phyloP scores from a whole-genome alignment of 2,797 vertebrate genomes.

The Champsocephalus esox region DNA sequence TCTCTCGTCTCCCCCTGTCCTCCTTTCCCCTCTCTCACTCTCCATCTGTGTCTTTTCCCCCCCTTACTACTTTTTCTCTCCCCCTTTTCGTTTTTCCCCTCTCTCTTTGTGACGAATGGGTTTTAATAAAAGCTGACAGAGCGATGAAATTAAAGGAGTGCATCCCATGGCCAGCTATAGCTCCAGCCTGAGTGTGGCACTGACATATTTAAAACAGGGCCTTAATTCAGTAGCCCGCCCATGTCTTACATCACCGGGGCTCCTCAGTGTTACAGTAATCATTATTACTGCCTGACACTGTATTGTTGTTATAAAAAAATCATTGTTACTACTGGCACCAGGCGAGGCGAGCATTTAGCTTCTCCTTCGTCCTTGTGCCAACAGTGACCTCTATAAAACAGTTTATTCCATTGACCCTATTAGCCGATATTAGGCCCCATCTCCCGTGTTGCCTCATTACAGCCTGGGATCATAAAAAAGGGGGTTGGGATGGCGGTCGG shows the following conservation, averaged over 20 bases:
- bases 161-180: slow-evolving; percentile 81
- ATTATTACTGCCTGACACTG: slow-evolving; percentile 71
- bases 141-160: slow-evolving; percentile 88
- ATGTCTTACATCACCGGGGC: slow-evolving; percentile 79
- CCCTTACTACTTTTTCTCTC: slow-evolving; percentile 33
- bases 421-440: slow-evolving; percentile 80
- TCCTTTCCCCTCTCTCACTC: slow-evolving; percentile 29
- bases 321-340: slow-evolving; percentile 57
- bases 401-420: slow-evolving; percentile 81
- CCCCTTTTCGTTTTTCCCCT: slow-evolving; percentile 51
- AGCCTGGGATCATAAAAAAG: slow-evolving; percentile 65
- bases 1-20: slow-evolving; percentile 17
- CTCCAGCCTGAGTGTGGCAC: slow-evolving; percentile 71
- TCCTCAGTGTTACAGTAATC: slow-evolving; percentile 68
- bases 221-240: slow-evolving; percentile 76
- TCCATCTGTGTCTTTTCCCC: slow-evolving; percentile 41
- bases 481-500: slow-evolving; percentile 59
- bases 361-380: slow-evolving; percentile 71
- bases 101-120: slow-evolving; percentile 84
- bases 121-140: slow-evolving; percentile 90
- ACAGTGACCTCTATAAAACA: slow-evolving; percentile 74
- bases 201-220: slow-evolving; percentile 84
- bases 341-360: slow-evolving; percentile 63
- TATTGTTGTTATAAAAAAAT: slow-evolving; percentile 65
- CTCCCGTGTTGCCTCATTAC: slow-evolving; percentile 83